Conservation (phyloP, 2,113 vertebrate genomes). For the Pelecanoides urinatrix region DNA sequence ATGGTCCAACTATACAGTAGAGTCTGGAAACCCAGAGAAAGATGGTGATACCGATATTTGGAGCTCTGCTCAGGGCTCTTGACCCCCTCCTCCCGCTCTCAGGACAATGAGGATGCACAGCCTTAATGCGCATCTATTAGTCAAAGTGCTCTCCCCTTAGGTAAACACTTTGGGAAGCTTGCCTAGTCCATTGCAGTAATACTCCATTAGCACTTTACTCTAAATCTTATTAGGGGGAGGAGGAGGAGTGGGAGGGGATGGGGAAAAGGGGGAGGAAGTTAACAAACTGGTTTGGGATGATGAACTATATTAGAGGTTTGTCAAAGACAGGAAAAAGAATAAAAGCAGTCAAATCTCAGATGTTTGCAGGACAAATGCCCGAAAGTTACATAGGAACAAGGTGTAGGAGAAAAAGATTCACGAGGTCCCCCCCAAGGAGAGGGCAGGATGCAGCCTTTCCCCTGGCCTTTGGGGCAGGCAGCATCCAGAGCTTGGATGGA, state of each 20-base stretch:
- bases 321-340: background rate
- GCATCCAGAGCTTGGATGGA: background rate
- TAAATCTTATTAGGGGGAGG: constrained; percentile 28
- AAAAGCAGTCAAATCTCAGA: background rate
- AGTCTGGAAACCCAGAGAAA: background rate
- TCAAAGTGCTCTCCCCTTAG: constrained; percentile 1
- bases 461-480: background rate
- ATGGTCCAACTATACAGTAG: background rate
- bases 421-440: background rate
- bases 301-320: background rate
- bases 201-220: constrained; percentile 39
- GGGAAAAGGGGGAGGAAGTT: background rate
- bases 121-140: background rate
- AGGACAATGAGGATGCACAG: background rate
- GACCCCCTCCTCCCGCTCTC: background rate
- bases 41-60: accelerated
- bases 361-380: background rate
- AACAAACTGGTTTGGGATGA: constrained; percentile 9
- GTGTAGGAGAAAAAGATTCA: background rate
- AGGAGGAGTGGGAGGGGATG: background rate
- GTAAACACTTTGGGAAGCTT: constrained; percentile 28
- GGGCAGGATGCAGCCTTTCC: background rate
- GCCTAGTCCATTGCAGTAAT: background rate
- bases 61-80: background rate
- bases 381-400: background rate